Evolutionary conservation across 2,888 invertebrate genomes (phyloP), one percentile per base, ranked within the genome.

Genomic region (Drosophila mulleri): DNA sequence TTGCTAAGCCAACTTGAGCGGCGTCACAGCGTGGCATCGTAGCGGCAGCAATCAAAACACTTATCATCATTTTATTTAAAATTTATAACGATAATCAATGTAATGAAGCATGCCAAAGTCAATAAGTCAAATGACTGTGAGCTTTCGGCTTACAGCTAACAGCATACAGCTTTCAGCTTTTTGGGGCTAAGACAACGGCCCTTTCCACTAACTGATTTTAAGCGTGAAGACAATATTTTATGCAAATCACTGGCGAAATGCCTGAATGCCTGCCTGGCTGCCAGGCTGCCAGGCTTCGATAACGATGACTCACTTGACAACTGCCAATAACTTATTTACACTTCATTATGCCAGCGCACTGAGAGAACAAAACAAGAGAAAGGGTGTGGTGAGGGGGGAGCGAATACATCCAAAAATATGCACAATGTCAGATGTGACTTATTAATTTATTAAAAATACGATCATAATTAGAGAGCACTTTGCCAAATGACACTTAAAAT

Each of bases 301-400:
- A 83, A 73, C 87, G 84, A 83, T 83, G 83, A 86, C 79, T 86
- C 88, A 86, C 89, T 87, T 89, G 89, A 87, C 84, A 88, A 81
- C 86, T 89, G 90, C 86, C 86, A 87, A 90, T 90, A 89, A 86
- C 83, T 89, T 88, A 88, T 87, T 87, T 89, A 89, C 86, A 89
- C 86, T 88, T 88, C 88, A 89, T 87, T 87, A 88, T 89, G 62
- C 67, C 72, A 73, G 11, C 2, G 29, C 48, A 59, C 12, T 16
- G 44, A 7, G 20, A 44, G 18, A 1, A 14, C 1, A 29, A 29
- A 4, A 20, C 18, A 26, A 2, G 9, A 23, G 18, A 5, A 3
- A 26, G 26, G 6, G 23, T 7, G 3, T 23, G 45, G 23, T 0
- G 45, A 12, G 9, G 26, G 26, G 26, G 26, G 16, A 20, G 29